Evolutionary conservation across 2,113 vertebrate species (phyloP), one percentile per base, ranked within the genome.

Genomic region (Spea bombifrons): DNA sequence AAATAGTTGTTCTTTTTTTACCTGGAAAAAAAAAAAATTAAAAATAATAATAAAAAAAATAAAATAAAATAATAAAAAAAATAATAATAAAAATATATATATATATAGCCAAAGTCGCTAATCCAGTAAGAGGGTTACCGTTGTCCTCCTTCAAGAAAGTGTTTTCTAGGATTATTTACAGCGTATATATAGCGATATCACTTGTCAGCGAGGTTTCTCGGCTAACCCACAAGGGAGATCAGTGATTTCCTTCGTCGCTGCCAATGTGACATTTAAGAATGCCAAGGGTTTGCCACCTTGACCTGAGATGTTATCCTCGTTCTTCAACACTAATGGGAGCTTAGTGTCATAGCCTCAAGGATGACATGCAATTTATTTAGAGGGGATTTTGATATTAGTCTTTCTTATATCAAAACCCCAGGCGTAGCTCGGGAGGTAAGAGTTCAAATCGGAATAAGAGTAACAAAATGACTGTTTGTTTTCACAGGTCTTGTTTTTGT

Each of bases 371-470:
- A 70, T 50, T 70, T 13, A 70, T 70, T 70, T 70, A 70, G n/a
- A 49, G 30, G 30, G 47, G 67, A 49, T 70, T 70, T 70, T 68
- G 47, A 70, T 70, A 70, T 70, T 70, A 17, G 46, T n/a, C 67
- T 49, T 70, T 70, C 67, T 49, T 17, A 70, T 70, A 50, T 70
- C n/a, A 49, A 13, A 50, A 30, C 30, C 30, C 30, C 7, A 49
- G 3, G 6, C 16, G 15, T 49, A 50, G 67, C 48, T 17, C 46
- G 47, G 48, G 46, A 70, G 67, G 5, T 12, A 49, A 17, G 44
- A 70, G 67, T 45, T 70, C 67, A 70, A 70, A 70, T 17, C 47
- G 13, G 47, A 13, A 70, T 70, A 16, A 70, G 13, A 70, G 46
- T 49, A 70, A 70, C 50, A 50, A 70, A 70, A 70, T 50, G 15